Evolutionary conservation across 1,140 invertebrate genomes (phyloP), one percentile per base, ranked within the genome.

Genomic region (Hesperophylax magnus): DNA sequence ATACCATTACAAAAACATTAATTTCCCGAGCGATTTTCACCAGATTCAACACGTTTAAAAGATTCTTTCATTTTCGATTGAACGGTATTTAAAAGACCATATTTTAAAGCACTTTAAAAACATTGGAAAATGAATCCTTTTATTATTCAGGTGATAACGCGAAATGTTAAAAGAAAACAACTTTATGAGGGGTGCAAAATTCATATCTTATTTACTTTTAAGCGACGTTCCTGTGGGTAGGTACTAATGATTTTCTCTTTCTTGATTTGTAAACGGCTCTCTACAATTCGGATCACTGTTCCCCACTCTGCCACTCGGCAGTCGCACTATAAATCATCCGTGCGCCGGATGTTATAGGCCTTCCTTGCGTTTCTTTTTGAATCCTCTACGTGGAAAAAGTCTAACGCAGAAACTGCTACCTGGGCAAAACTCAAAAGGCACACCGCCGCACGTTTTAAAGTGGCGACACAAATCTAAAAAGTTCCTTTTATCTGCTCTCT

Each of bases 321-420:
- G 18, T 14, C 18, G 18, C 63, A 31, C 63, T 11, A 67, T 67
- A 67, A 67, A 67, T 67, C 63, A 67, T 67, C 63, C 27, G 22
- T 61, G 63, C 63, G 63, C 63, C 63, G 63, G 63, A 67, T 67
- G 63, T 31, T 65, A 65, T 65, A 31, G 61, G 31, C 27, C 63
- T 67, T 67, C 27, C 63, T 27, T 67, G 39, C 63, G 27, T 67
- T 31, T 67, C 63, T 27, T 27, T 22, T 27, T 27, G 22, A 27
- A 6, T n/a, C 63, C 24, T 58, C 56, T 58, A 24, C 24, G 63
- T 67, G 24, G 24, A 67, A 67, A 67, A 67, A 67, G 39, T 47
- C 39, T 47, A 47, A 47, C 27, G 22, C 27, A 27, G 63, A 67
- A 61, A 67, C 22, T 27, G 63, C 63, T 34, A 67, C 63, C 63